Evolutionary conservation across 2,113 vertebrate species (phyloP).

Genomic region (Pterophyllum scalare): DNA sequence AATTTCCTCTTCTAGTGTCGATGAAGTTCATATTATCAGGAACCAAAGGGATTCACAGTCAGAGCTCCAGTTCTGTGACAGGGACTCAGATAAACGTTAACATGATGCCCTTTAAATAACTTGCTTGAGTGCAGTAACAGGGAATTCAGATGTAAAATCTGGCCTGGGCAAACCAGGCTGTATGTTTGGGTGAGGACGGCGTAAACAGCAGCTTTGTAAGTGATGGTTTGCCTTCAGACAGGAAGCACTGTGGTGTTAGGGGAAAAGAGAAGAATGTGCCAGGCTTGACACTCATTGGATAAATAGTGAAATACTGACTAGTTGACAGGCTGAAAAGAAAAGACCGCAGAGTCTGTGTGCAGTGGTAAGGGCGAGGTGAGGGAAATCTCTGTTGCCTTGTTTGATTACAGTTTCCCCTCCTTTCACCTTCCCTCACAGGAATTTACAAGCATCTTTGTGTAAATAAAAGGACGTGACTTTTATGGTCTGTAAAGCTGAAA

Average conservation of each 20-base stretch:
- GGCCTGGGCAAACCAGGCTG: background rate
- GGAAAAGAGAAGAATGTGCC: background rate
- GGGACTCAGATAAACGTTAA: background rate
- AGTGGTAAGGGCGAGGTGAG: background rate
- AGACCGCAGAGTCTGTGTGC: background rate
- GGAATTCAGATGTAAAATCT: background rate
- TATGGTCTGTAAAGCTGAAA: background rate
- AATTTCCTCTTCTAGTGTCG: slow-evolving; percentile 25
- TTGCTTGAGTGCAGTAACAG: background rate
- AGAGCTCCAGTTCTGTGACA: background rate
- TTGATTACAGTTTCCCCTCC: slow-evolving; percentile 6
- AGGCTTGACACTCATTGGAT: background rate
- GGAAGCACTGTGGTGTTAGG: background rate
- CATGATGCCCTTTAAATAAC: background rate
- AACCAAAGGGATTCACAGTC: background rate
- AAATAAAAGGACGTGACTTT: background rate
- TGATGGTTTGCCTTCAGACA: background rate
- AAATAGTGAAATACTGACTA: background rate
- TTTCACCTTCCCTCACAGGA: background rate
- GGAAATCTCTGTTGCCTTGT: background rate
- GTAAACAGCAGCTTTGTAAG: background rate
- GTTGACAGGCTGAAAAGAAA: background rate
- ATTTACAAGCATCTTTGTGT: slow-evolving; percentile 12
- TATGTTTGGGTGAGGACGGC: background rate
- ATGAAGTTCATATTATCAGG: slow-evolving; percentile 26